Evolutionary conservation across 2,797 vertebrate genomes (phyloP).

Genomic region (Crypturellus tataupa): DNA sequence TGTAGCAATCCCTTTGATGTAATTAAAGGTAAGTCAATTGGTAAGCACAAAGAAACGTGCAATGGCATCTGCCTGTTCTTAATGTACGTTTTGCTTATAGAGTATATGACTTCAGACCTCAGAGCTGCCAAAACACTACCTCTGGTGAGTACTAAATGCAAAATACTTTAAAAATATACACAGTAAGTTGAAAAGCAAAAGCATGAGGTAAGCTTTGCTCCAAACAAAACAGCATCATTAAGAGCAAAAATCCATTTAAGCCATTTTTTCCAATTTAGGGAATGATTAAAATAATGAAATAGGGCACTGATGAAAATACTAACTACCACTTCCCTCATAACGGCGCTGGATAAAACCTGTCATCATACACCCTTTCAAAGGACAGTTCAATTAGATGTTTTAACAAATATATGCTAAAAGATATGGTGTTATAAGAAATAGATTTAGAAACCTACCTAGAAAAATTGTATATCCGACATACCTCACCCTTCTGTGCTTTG

Average conservation of each 20-base stretch:
- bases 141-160: neutral
- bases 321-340: neutral
- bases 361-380: neutral
- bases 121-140: neutral
- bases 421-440: neutral
- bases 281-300: neutral
- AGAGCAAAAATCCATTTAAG: neutral
- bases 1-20: neutral
- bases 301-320: fast-evolving
- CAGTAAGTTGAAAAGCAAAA: neutral
- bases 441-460: neutral
- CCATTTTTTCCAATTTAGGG: neutral
- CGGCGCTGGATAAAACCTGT: neutral
- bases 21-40: neutral
- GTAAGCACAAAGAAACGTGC: neutral
- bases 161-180: neutral
- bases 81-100: neutral
- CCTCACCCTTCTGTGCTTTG: fast-evolving
- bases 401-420: neutral
- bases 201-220: neutral
- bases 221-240: neutral
- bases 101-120: neutral
- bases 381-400: neutral
- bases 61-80: neutral
- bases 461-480: neutral